These are phyloP conservation scores for Myotis davidii DNA, from an alignment of 2,113 vertebrate species.

Conservation along the genomic window DNA sequence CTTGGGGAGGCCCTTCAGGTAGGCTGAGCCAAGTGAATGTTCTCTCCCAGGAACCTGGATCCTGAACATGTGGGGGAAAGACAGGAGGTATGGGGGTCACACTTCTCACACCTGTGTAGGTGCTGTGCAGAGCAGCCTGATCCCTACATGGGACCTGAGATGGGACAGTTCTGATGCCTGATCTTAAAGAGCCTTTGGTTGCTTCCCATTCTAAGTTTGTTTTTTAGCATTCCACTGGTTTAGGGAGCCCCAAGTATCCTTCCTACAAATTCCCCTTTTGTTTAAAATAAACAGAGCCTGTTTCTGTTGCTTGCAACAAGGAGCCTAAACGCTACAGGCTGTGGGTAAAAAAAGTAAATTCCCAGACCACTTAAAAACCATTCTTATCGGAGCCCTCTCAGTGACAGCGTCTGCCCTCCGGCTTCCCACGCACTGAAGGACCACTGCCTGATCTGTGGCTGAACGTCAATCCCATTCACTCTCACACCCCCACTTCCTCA, in stretches of 20 bases:
- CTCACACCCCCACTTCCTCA: not conserved
- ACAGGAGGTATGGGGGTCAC: accelerated
- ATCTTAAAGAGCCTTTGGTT: not conserved
- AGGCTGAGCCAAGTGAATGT: not conserved
- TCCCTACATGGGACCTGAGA: too few relatives aligned
- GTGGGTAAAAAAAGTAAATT: not conserved
- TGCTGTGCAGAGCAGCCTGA: accelerated
- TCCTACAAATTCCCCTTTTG: not conserved
- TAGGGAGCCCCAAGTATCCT: not conserved
- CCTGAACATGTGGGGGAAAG: not conserved
- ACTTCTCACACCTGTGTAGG: not conserved
- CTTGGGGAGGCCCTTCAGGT: not conserved
- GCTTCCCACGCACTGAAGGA: not conserved
- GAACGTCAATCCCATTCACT: not conserved
- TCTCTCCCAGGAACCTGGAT: not conserved
- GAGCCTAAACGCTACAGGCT: not conserved
- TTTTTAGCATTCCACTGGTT: not conserved
- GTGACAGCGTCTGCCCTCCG: not conserved
- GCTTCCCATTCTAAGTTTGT: not conserved
- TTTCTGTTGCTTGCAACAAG: not conserved
- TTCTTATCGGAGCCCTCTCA: not conserved
- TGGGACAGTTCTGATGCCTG: not conserved
- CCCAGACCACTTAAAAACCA: not conserved
- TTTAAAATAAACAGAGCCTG: not conserved
- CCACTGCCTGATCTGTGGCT: not conserved